Percentiles rank a stretch among this genome's conserved stretches.
Evolutionary conservation across 2,113 vertebrate genomes (phyloP).

Genomic region (Corythornis vintsioides): DNA sequence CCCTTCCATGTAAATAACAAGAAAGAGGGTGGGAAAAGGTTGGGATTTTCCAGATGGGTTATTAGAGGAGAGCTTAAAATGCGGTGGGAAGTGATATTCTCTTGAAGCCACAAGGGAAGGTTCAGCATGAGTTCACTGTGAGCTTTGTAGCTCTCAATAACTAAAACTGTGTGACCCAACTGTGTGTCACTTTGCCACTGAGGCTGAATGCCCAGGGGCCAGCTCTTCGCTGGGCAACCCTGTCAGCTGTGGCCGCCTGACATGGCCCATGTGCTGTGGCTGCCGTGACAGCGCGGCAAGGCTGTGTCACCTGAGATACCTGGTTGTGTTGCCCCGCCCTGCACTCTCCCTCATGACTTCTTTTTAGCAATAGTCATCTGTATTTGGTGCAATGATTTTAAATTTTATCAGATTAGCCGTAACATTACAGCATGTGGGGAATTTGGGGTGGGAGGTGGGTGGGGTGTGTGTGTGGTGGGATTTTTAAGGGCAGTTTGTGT

Average conservation of each 20-base stretch:
- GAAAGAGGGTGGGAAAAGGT: neutral
- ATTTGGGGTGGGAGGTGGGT: neutral
- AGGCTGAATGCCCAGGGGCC: too few relatives aligned
- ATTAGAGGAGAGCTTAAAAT: neutral
- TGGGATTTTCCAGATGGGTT: neutral
- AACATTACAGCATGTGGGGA: fast-evolving
- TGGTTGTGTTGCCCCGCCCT: too few relatives aligned
- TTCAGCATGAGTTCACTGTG: neutral
- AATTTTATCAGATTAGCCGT: neutral
- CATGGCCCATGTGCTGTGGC: fast-evolving
- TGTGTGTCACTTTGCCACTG: neutral
- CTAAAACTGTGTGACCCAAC: neutral
- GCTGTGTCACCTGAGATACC: too few relatives aligned
- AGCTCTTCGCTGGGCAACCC: fast-evolving
- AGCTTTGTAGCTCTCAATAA: neutral
- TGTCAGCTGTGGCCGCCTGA: fast-evolving
- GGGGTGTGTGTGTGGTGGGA: too few relatives aligned
- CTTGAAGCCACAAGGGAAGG: neutral
- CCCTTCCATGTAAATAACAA: neutral
- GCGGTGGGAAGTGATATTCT: neutral
- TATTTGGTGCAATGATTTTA: neutral
- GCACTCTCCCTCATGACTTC: neutral
- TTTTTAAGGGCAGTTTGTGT: neutral
- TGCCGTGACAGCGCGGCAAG: neutral
- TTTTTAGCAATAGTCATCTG: neutral